Conservation (phyloP, 2,888 invertebrate species). For the Plebejus melissa region DNA sequence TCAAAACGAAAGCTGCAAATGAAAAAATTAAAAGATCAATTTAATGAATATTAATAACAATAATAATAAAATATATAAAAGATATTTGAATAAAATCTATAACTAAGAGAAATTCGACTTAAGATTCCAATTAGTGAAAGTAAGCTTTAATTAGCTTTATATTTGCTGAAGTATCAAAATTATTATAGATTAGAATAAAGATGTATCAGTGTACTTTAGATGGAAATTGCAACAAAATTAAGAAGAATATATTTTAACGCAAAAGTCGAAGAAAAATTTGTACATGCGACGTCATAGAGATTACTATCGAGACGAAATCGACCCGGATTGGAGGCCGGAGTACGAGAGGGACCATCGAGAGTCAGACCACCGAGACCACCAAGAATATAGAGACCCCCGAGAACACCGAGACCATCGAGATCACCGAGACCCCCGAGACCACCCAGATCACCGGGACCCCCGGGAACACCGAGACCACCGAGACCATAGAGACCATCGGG, state of each 20-base stretch:
- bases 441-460: not conserved
- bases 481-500: not conserved
- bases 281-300: conserved; percentile 18
- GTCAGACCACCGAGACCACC: not conserved
- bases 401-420: not conserved
- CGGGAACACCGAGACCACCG: not conserved
- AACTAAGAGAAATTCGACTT: not conserved
- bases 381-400: not conserved
- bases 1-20: conserved; percentile 11
- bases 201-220: not conserved
- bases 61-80: not conserved
- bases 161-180: conserved; percentile 2
- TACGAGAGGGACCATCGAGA: conserved; percentile 5
- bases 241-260: not conserved
- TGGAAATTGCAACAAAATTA: not conserved
- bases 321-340: conserved; percentile 11
- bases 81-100: not conserved
- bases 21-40: not conserved
- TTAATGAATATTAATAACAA: not conserved
- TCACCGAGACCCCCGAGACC: not conserved
- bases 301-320: conserved; percentile 8
- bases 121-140: conserved; percentile 5
- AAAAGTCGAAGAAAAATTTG: not conserved
- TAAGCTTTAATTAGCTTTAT: conserved; percentile 5
- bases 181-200: not conserved